Base-by-base conservation (phyloP, 2,888 invertebrate species). In the Eremobia ochroleuca region DNA sequence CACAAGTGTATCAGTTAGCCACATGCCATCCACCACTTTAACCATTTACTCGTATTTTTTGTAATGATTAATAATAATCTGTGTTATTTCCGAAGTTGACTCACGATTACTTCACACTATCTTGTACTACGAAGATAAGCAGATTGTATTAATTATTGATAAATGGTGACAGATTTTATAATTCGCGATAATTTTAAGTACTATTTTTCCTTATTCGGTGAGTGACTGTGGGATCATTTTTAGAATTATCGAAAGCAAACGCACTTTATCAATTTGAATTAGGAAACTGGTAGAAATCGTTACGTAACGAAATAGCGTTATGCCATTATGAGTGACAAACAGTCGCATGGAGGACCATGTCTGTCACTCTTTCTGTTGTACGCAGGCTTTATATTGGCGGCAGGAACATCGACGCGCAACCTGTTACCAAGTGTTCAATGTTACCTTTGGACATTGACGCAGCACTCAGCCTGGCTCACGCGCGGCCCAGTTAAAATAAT, bases 191-290 rank as follows among this genome's bases (percentile, higher is more conserved):
- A 62, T 52, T 80, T 77, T n/a, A 55, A n/a, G 11, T 52, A 43
- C 1, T 0, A 25, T 28, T 80, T 77, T 81, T 73, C 74, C 81
- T 73, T 73, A 55, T 37, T 46, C 15, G 4, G 11, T 81, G 73
- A 73, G 28, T 77, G 55, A 81, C 11, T 25, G 34, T 25, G 0
- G 49, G 18, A 28, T 69, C 9, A 68, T n/a, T 52, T 43, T 59
- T 15, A 52, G 4, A 59, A 49, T 70, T 1, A 28, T 61, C 34
- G 61, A 28, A 43, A 6, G 25, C 18, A 18, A 79, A 31, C 5
- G 34, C 43, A 61, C 8, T 25, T 34, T 46, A n/a, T 18, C 25
- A 52, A 52, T 79, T 31, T 25, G 15, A 21, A 59, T 31, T 21
- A 49, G 37, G 21, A 40, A 49, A 21, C 49, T 49, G 6, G 18